Evolutionary conservation across 2,888 invertebrate species (phyloP), one percentile per base, ranked within the genome.

Genomic region (Scrobipalpa atriplicella): DNA sequence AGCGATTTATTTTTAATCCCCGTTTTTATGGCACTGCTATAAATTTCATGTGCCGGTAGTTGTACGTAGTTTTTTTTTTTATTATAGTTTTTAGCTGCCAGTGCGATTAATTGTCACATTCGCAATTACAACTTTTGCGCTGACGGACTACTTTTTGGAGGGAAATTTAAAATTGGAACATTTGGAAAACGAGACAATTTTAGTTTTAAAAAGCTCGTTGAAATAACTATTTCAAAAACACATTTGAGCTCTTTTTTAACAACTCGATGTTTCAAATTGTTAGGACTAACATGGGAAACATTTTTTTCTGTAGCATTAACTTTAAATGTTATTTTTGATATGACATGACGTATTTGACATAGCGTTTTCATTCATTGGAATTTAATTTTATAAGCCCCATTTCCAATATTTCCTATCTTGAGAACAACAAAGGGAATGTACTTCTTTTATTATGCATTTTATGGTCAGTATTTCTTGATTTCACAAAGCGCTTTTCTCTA

Each of bases 1-100:
- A 91, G 91, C 92, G 90, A 92, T 92, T 92, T 91, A 92, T 91
- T 92, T 92, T 92, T 92, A 92, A 92, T 92, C 90, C 92, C 85
- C 90, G 89, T 91, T 92, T 91, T 92, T 92, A 92, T 90, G 87
- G 87, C 86, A 84, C 82, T 86, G 89, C 88, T 84, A 90, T 91
- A 92, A 92, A 90, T 90, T 89, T 86, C 79, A 86, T 86, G 86
- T 86, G 58, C 43, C 47, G 18, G 85, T 87, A 89, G 88, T 85
- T 86, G 85, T 85, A 84, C 16, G 58, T 38, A 81, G 83, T 88
- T 81, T 84, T 83, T 83, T 75, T 82, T 71, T 75, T 76, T 73
- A 70, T 72, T 73, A 72, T 74, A 73, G 70, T 71, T 70, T 71
- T 69, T 43, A 43, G 38, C 62, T 29, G 62, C 62, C 62, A 43